Evolutionary conservation across 2,888 invertebrate species (phyloP).

Genomic region (Neoaliturus tenellus): DNA sequence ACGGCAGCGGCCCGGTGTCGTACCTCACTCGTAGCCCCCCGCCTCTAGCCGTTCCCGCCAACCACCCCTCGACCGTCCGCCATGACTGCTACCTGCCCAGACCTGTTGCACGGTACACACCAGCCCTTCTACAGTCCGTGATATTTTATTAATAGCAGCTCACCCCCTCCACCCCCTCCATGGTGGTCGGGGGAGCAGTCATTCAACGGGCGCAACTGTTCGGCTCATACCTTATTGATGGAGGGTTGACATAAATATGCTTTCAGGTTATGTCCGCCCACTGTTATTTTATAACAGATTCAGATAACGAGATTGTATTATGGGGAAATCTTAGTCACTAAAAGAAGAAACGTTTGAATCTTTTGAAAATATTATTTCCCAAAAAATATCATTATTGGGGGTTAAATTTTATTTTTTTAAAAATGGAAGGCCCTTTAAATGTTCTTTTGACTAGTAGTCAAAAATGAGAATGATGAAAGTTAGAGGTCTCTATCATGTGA

Average conservation of each 20-base stretch:
- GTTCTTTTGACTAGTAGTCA: too few species aligned
- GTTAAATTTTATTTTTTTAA: too few species aligned
- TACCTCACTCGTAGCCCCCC: not conserved
- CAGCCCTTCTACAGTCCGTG: constrained; percentile 7
- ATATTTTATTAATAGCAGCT: constrained; percentile 23
- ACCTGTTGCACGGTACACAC: constrained; percentile 15
- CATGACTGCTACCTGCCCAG: constrained; percentile 17
- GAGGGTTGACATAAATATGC: not conserved
- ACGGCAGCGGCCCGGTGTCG: not conserved
- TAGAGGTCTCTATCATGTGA: too few species aligned
- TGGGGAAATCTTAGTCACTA: too few species aligned
- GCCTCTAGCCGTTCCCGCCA: not conserved
- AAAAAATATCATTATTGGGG: too few species aligned
- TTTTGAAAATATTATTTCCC: too few species aligned
- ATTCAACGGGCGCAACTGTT: not conserved
- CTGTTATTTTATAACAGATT: too few species aligned
- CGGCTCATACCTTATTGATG: not conserved
- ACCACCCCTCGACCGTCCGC: not conserved
- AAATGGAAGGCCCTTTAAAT: too few species aligned
- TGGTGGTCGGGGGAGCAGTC: not conserved
- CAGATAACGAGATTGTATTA: too few species aligned
- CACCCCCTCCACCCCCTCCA: not conserved
- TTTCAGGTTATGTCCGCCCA: not conserved
- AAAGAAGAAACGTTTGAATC: too few species aligned
- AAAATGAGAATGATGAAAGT: too few species aligned